Conservation (phyloP, 2,888 invertebrate genomes). For the Epicampocera succincta region DNA sequence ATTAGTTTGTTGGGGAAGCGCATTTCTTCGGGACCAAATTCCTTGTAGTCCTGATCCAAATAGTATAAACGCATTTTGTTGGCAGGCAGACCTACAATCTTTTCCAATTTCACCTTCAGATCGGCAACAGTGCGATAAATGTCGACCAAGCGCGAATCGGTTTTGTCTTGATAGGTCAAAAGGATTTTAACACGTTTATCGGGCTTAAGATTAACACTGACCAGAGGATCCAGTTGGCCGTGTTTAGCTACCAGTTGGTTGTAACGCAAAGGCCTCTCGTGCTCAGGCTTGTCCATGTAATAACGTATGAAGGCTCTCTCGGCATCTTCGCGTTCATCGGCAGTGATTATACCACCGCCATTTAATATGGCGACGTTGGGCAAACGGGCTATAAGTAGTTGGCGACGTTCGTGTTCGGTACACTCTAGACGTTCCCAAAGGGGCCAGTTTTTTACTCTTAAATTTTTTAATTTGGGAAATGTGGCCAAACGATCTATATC, state of each 20-base stretch:
- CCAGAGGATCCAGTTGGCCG: constrained; percentile 94
- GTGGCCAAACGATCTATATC: constrained; percentile 92
- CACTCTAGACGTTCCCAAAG: constrained; percentile 90
- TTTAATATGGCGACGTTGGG: constrained; percentile 93
- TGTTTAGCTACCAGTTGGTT: constrained; percentile 92
- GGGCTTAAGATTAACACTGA: constrained; percentile 92
- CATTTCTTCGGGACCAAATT: constrained; percentile 93
- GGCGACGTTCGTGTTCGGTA: constrained; percentile 93
- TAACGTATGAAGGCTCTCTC: constrained; percentile 96
- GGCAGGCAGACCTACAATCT: constrained; percentile 90
- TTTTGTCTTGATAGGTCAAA: constrained; percentile 89
- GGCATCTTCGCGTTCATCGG: constrained; percentile 94
- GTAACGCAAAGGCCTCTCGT: constrained; percentile 88
- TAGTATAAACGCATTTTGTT: constrained; percentile 94
- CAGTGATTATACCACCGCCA: constrained; percentile 92
- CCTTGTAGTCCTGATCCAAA: constrained; percentile 90
- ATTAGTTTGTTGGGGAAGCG: constrained; percentile 93
- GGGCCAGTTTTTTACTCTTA: constrained; percentile 89
- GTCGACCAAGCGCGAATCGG: constrained; percentile 88
- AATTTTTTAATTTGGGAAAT: constrained; percentile 91
- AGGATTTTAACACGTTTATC: constrained; percentile 93
- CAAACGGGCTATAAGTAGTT: constrained; percentile 92
- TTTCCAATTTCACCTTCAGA: constrained; percentile 89
- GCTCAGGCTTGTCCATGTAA: constrained; percentile 93
- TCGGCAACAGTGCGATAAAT: constrained; percentile 91